Conservation (phyloP, 2,113 vertebrate species). For the Carassius auratus region DNA sequence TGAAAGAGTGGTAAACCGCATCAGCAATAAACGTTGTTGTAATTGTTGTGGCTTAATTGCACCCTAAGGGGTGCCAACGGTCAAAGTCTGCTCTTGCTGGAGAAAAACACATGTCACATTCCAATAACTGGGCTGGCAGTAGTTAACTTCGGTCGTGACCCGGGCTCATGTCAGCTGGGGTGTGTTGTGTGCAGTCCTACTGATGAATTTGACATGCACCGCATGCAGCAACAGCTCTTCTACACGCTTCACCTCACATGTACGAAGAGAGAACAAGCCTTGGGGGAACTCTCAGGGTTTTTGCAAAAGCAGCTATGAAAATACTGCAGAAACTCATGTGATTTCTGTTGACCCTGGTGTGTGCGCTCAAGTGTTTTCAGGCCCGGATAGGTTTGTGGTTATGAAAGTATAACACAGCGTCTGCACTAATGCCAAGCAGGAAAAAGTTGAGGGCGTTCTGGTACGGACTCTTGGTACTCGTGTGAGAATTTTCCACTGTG, state of each 20-base stretch:
- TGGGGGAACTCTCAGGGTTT: not conserved
- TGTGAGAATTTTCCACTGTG: constrained; percentile 50
- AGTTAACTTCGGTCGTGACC: constrained; percentile 25
- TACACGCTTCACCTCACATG: not conserved
- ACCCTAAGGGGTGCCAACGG: constrained; percentile 23
- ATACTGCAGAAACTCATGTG: not conserved
- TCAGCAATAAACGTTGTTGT: not conserved
- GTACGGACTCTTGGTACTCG: constrained; percentile 48
- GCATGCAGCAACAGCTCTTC: not conserved
- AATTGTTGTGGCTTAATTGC: constrained; percentile 10
- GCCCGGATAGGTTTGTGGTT: not conserved
- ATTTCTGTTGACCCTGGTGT: constrained; percentile 1
- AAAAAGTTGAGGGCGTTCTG: constrained; percentile 56
- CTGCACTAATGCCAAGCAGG: constrained; percentile 57
- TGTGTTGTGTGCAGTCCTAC: not conserved
- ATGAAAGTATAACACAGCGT: constrained; percentile 30
- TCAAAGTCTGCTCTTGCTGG: constrained; percentile 20
- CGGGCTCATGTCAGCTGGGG: not conserved
- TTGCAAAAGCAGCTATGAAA: not conserved
- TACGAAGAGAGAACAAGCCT: not conserved
- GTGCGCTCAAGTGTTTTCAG: not conserved
- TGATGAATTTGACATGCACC: constrained; percentile 8
- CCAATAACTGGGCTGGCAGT: constrained; percentile 10
- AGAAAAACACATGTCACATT: constrained; percentile 1
- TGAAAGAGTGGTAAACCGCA: constrained; percentile 22